phyloP scores from a whole-genome alignment of 2,888 invertebrate genomes.

The Leucania comma region DNA sequence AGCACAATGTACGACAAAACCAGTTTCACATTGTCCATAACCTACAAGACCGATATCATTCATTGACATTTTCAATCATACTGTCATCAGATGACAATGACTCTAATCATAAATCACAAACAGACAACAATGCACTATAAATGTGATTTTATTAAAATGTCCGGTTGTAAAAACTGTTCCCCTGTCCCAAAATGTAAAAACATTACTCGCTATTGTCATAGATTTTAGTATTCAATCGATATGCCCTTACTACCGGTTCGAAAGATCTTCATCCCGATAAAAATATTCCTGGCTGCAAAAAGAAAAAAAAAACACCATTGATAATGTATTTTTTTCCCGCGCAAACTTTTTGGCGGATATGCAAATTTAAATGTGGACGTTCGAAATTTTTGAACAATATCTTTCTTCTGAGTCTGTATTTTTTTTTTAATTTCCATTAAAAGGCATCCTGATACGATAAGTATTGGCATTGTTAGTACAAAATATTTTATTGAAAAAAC shows the following conservation, averaged over 20 bases:
- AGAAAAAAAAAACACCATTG: conserved; percentile 34
- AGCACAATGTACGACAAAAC: conserved; percentile 11
- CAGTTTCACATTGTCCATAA: background rate
- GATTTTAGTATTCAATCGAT: conserved; percentile 79
- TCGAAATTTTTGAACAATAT: conserved; percentile 38
- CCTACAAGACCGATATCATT: conserved; percentile 7
- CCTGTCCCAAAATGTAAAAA: conserved; percentile 72
- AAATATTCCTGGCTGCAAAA: conserved; percentile 31
- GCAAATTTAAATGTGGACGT: conserved; percentile 57
- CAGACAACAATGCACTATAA: conserved; percentile 73
- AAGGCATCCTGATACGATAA: conserved; percentile 31
- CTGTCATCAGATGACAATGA: conserved; percentile 44
- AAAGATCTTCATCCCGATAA: conserved; percentile 71
- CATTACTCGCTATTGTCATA: conserved; percentile 72
- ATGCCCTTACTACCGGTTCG: conserved; percentile 65
- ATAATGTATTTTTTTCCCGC: conserved; percentile 39
- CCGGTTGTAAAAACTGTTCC: conserved; percentile 70
- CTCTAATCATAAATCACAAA: conserved; percentile 54
- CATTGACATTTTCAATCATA: conserved; percentile 49
- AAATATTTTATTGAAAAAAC: conserved; percentile 11
- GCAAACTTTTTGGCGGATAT: conserved; percentile 70
- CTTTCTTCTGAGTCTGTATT: background rate
- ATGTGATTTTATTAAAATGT: conserved; percentile 69
- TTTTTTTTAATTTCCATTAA: conserved; percentile 53
- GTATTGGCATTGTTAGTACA: conserved; percentile 14